A percentile compares a stretch with the other conserved stretches of the same genome.
These are phyloP conservation scores for Pomacea maculata DNA, from an alignment of 1,140 invertebrate genomes.

Conservation along the genomic window DNA sequence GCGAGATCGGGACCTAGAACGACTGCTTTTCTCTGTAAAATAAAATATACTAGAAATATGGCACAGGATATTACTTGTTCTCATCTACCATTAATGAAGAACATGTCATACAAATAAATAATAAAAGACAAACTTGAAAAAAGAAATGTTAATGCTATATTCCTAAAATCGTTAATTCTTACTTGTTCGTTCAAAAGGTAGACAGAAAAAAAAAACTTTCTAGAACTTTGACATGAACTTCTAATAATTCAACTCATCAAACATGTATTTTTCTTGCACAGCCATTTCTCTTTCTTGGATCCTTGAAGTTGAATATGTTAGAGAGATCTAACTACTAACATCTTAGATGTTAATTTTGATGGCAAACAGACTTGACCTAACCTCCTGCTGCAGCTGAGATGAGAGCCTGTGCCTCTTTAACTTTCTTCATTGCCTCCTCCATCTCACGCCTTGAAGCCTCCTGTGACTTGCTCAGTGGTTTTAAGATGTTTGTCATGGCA, in stretches of 20 bases:
- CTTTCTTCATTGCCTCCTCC: slow-evolving; percentile 95
- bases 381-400: slow-evolving; percentile 93
- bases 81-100: neutral
- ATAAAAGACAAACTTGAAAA: too few species aligned
- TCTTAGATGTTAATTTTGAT: neutral
- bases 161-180: too few species aligned
- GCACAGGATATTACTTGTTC: neutral
- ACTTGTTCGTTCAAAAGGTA: too few species aligned
- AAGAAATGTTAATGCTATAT: too few species aligned
- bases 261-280: neutral
- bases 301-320: slow-evolving; percentile 1
- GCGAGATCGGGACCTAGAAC: slow-evolving; percentile 35
- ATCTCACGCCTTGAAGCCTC: slow-evolving; percentile 94
- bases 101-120: too few species aligned
- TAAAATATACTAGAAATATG: slow-evolving; percentile 4
- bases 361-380: slow-evolving; percentile 21
- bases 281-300: neutral
- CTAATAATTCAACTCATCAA: neutral
- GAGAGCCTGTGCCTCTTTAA: slow-evolving; percentile 93
- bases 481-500: slow-evolving; percentile 88
- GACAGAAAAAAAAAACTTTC: too few species aligned
- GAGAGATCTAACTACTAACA: neutral
- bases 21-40: slow-evolving; percentile 34
- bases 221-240: too few species aligned
- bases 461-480: slow-evolving; percentile 88